phyloP scores from a whole-genome alignment of 2,113 vertebrate genomes.

The Phaetusa simplex region DNA sequence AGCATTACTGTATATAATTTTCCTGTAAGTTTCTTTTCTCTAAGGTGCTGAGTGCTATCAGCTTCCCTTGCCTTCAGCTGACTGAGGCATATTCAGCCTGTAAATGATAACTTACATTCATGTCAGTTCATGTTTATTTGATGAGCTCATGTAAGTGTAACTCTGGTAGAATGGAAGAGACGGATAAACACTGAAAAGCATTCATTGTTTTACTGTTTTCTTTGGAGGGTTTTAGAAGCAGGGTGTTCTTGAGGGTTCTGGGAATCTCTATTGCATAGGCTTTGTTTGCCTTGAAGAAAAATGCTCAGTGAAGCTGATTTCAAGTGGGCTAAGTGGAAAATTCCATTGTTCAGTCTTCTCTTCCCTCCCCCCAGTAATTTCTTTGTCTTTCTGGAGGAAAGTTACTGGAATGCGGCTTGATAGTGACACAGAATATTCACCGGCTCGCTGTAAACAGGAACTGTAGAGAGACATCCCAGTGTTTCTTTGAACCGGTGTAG shows the following conservation, averaged over 20 bases:
- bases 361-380: neutral
- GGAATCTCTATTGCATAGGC: neutral
- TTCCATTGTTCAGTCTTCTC: slow-evolving; percentile 22
- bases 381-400: slow-evolving; percentile 29
- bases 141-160: slow-evolving; percentile 51
- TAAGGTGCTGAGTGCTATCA: neutral
- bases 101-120: neutral
- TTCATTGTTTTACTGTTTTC: slow-evolving; percentile 46
- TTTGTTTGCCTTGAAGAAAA: slow-evolving; percentile 43
- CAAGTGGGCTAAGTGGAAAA: slow-evolving; percentile 46
- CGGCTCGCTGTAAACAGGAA: neutral
- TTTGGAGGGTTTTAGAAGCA: slow-evolving; percentile 21
- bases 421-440: neutral
- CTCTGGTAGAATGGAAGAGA: neutral
- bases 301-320: neutral
- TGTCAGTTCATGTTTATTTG: slow-evolving; percentile 45
- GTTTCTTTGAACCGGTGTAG: neutral
- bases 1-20: neutral
- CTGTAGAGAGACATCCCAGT: neutral
- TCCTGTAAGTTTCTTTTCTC: neutral
- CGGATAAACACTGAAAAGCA: slow-evolving; percentile 27
- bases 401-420: slow-evolving; percentile 14
- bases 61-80: neutral
- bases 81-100: neutral
- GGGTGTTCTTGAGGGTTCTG: slow-evolving; percentile 23